Conservation (phyloP, 92 coral and sea anemone genomes). For the Diadumene lineata region DNA sequence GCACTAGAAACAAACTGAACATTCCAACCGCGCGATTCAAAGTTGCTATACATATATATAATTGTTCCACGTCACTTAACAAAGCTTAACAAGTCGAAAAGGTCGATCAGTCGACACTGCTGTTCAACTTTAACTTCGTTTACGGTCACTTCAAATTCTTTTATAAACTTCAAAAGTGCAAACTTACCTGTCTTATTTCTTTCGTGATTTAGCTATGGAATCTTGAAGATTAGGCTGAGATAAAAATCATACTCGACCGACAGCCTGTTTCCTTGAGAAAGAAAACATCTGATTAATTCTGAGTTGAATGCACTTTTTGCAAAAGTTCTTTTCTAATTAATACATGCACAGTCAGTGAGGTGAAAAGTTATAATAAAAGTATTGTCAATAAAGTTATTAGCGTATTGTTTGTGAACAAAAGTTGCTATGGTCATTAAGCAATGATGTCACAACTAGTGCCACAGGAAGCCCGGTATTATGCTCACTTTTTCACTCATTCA, state of each 20-base stretch:
- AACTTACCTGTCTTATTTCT: neutral
- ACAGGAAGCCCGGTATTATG: constrained; percentile 14
- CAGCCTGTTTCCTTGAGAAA: no score
- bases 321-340: neutral
- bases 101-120: no score
- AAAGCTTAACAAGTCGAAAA: no score
- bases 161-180: neutral
- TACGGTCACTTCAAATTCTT: no score
- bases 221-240: no score
- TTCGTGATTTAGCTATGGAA: neutral
- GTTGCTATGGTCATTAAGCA: neutral
- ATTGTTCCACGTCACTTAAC: no score
- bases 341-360: neutral
- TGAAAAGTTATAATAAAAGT: neutral
- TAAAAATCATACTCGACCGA: no score
- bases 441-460: neutral
- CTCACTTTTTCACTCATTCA: no score
- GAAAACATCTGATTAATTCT: neutral
- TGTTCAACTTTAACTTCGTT: no score
- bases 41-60: no score
- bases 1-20: no score
- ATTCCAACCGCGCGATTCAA: no score
- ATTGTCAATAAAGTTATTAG: neutral
- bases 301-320: neutral
- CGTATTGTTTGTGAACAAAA: constrained; percentile 2